Conservation (phyloP, 2,888 invertebrate genomes). For the Agriopis aurantiaria region DNA sequence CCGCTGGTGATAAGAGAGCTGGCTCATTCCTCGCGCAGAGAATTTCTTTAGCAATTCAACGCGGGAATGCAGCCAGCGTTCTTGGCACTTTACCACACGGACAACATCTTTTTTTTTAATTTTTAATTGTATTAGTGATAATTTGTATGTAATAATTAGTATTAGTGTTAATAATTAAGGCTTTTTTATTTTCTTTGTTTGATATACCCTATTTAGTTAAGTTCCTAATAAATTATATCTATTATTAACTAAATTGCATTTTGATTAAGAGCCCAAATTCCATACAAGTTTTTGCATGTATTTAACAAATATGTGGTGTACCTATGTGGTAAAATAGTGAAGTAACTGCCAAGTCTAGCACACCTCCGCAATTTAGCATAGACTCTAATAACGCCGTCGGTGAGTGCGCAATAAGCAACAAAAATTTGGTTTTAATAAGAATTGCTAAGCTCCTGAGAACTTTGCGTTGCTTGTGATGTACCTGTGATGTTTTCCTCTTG, state of each 20-base stretch:
- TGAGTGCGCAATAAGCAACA: slow-evolving; percentile 24
- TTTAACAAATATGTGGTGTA: slow-evolving; percentile 19
- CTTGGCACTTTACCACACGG: too few species aligned
- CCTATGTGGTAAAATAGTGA: slow-evolving; percentile 27
- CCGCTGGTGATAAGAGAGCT: too few species aligned
- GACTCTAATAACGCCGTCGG: slow-evolving; percentile 15
- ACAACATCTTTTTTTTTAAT: too few species aligned
- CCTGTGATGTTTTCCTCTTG: not conserved
- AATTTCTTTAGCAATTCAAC: too few species aligned
- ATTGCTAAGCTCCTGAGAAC: slow-evolving; percentile 20
- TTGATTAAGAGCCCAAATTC: slow-evolving; percentile 22
- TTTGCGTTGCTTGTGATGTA: not conserved
- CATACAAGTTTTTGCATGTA: slow-evolving; percentile 18
- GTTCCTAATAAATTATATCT: too few species aligned
- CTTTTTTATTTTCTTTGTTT: too few species aligned
- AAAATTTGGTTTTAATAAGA: slow-evolving; percentile 27
- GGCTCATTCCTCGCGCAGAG: too few species aligned
- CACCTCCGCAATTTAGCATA: slow-evolving; percentile 26
- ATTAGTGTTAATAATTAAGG: too few species aligned
- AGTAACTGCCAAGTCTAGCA: slow-evolving; percentile 20
- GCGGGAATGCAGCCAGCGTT: too few species aligned
- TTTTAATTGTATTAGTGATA: too few species aligned
- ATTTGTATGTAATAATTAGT: too few species aligned
- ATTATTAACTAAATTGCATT: slow-evolving; percentile 28
- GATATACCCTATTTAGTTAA: too few species aligned